A percentile compares a stretch with the other conserved stretches of the same genome.
phyloP scores from a whole-genome alignment of 2,113 vertebrate genomes.

The Neoarius graeffei region DNA sequence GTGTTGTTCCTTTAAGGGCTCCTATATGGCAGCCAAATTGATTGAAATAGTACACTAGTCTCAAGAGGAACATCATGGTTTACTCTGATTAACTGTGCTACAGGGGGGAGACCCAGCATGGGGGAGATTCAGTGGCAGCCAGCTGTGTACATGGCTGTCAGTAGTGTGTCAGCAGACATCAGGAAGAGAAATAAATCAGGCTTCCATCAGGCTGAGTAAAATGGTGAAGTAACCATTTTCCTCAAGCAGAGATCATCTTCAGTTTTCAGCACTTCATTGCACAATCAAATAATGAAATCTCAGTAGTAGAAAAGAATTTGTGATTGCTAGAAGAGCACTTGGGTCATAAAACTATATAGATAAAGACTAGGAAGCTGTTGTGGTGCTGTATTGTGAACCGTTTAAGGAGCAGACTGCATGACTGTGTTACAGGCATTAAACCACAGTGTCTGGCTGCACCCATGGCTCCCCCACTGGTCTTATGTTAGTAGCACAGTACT shows the following conservation, averaged over 20 bases:
- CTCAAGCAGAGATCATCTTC: neutral
- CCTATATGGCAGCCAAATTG: neutral
- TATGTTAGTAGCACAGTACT: slow-evolving; percentile 32
- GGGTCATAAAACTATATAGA: neutral
- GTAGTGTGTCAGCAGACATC: slow-evolving; percentile 19
- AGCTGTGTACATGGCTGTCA: slow-evolving; percentile 30
- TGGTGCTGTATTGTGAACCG: neutral
- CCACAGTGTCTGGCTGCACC: neutral
- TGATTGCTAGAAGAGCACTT: neutral
- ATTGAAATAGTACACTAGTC: slow-evolving; percentile 9
- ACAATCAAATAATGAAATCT: neutral
- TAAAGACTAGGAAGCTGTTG: neutral
- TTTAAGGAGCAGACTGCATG: neutral
- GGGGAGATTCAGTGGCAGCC: slow-evolving; percentile 10
- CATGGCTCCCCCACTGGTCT: slow-evolving; percentile 17
- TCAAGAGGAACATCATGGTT: slow-evolving; percentile 8
- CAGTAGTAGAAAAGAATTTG: neutral
- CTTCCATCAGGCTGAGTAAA: neutral
- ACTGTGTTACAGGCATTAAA: neutral
- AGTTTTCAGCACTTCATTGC: slow-evolving; percentile 4
- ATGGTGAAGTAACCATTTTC: slow-evolving; percentile 5
- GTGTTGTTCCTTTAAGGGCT: neutral
- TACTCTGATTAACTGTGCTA: slow-evolving; percentile 25
- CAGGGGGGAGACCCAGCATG: slow-evolving; percentile 20
- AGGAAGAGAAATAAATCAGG: slow-evolving; percentile 24